phyloP scores from a whole-genome alignment of 2,888 invertebrate genomes.

The Diarsia brunnea region DNA sequence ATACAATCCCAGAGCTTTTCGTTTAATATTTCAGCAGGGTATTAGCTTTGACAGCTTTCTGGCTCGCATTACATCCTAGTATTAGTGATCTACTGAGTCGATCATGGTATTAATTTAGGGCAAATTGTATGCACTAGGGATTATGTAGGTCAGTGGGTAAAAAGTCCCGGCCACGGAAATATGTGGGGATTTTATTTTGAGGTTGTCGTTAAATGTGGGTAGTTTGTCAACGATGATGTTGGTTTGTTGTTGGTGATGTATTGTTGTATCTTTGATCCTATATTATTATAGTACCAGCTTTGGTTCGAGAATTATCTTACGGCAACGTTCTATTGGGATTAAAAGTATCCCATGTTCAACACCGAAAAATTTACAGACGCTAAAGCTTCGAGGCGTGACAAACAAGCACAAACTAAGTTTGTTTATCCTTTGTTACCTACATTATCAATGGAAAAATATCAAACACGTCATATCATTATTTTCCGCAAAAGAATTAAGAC shows the following conservation, averaged over 20 bases:
- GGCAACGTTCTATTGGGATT: neutral
- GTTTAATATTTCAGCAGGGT: conserved; percentile 49
- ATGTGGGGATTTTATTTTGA: conserved; percentile 5
- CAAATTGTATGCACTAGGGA: conserved; percentile 9
- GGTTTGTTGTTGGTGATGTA: neutral
- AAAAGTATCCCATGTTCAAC: neutral
- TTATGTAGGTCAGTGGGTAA: conserved; percentile 29
- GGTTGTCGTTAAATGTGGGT: neutral
- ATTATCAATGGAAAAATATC: neutral
- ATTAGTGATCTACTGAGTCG: conserved; percentile 44
- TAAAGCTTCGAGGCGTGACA: neutral
- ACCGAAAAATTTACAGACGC: neutral
- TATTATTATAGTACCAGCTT: neutral
- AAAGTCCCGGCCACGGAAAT: neutral
- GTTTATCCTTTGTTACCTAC: neutral
- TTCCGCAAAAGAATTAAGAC: no score
- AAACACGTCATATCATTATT: no score
- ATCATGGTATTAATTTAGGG: conserved; percentile 43
- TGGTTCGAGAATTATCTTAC: neutral
- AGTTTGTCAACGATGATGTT: neutral
- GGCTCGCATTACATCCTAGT: conserved; percentile 26
- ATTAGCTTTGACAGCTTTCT: conserved; percentile 50
- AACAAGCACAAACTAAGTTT: neutral
- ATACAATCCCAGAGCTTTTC: conserved; percentile 12
- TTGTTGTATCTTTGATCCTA: neutral